Evolutionary conservation across 2,797 vertebrate species (phyloP), one percentile per base, ranked within the genome.

Genomic region (Syndactyla subalaris): DNA sequence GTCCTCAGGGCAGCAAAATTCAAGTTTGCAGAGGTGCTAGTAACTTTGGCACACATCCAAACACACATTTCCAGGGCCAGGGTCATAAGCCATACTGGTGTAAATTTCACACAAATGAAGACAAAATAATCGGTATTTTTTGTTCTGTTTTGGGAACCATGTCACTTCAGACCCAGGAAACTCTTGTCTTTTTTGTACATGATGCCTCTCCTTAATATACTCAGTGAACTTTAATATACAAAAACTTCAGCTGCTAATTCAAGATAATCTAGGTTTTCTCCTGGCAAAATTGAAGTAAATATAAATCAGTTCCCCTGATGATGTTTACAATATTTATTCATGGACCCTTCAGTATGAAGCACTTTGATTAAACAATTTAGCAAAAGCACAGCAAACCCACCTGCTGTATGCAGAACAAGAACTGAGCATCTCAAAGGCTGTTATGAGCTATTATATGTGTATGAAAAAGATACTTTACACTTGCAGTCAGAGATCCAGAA

Each of bases 341-440:
- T 89, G 95, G 96, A 95, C 96, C 76, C 94, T 96, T 94, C 70
- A 96, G 61, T 84, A 94, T 86, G 94, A 96, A 97, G 89, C 76
- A 94, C 95, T 96, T 94, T 96, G 95, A 96, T 97, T 96, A 96
- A 97, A 97, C 87, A 95, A 91, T 96, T 96, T 96, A 94, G 87
- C 59, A 90, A 89, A 96, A 96, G 95, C 83, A 92, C 93, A 97
- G 96, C 93, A 93, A 96, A 98, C 43, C 94, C 79, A 92, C 83
- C 85, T 97, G 83, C 92, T 75, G 59, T 95, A 97, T 45, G 81
- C 43, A 23, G 95, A 96, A 85, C 63, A 87, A 90, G 90, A 93
- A 89, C 84, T 23, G 71, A 92, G 68, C 78, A 55, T 89, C 82
- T 95, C 87, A 79, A 74, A 96, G 83, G 51, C 82, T 95, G 84